Evolutionary conservation across 2,113 vertebrate species (phyloP).

Genomic region (Vulpes lagopus): DNA sequence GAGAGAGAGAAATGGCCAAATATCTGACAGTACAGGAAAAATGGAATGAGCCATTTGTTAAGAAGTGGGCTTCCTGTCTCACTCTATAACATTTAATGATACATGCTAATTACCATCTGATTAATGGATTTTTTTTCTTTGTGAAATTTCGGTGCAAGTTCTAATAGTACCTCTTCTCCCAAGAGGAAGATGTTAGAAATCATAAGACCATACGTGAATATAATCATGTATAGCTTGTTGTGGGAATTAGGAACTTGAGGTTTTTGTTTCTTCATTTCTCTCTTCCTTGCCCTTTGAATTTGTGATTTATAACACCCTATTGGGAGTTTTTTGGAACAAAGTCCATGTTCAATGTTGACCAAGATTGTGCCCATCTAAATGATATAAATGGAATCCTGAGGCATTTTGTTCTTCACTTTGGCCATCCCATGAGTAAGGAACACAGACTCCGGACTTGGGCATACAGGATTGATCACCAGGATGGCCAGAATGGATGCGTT

Average conservation of each 20-base stretch:
- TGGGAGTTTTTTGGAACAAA: background rate
- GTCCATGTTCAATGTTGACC: background rate
- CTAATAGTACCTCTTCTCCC: constrained; percentile 29
- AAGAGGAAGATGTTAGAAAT: constrained; percentile 64
- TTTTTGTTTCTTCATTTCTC: constrained; percentile 9
- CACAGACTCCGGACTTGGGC: background rate
- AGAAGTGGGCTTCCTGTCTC: constrained; percentile 78
- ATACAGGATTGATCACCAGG: background rate
- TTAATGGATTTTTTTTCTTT: constrained; percentile 69
- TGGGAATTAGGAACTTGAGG: background rate
- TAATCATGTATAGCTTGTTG: background rate
- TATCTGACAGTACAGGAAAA: constrained; percentile 81
- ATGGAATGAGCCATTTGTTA: constrained; percentile 86
- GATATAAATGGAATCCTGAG: background rate
- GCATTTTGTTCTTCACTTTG: background rate
- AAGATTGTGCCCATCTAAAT: background rate
- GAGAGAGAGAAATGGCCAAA: constrained; percentile 86
- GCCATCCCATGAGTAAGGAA: background rate
- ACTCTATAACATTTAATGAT: constrained; percentile 78
- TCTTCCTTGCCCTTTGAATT: background rate
- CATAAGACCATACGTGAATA: background rate
- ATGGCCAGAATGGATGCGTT: background rate
- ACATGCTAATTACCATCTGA: constrained; percentile 82
- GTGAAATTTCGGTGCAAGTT: constrained; percentile 72
- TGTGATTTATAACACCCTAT: background rate